phyloP scores from a whole-genome alignment of 2,888 invertebrate species.

The Clistopyga incitator region DNA sequence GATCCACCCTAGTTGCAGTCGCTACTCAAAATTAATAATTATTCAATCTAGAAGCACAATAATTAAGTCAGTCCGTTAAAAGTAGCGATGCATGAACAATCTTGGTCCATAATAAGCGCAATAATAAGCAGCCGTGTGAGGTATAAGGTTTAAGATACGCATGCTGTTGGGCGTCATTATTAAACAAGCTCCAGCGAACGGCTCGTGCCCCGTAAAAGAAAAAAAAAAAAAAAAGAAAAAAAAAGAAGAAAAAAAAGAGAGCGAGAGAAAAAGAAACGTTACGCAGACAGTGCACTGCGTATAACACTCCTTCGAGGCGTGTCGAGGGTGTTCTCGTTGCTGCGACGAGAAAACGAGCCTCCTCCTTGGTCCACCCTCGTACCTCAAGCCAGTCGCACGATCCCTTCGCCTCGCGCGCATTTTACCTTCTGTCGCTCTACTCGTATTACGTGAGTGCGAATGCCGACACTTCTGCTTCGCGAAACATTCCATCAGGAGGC shows the following conservation, averaged over 20 bases:
- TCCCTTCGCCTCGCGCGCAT: constrained; percentile 24
- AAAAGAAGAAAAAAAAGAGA: constrained; percentile 3
- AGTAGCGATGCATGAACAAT: constrained; percentile 34
- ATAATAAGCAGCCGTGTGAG: constrained; percentile 60
- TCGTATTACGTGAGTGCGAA: constrained; percentile 76
- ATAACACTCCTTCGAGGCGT: constrained; percentile 62
- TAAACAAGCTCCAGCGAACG: constrained; percentile 60
- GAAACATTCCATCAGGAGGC: constrained; percentile 69
- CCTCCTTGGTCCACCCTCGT: constrained; percentile 28
- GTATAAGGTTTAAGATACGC: constrained; percentile 46
- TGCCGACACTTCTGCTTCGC: constrained; percentile 80
- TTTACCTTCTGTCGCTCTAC: constrained; percentile 16
- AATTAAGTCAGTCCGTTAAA: constrained; percentile 22
- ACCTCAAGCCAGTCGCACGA: constrained; percentile 18
- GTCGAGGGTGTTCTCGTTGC: constrained; percentile 54
- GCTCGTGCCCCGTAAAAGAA: constrained; percentile 31
- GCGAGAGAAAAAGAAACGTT: constrained; percentile 1
- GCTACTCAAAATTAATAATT: constrained; percentile 60
- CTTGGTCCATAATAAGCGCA: constrained; percentile 52
- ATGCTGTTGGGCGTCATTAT: constrained; percentile 60
- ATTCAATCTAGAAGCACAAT: constrained; percentile 49
- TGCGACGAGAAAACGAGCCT: constrained; percentile 54
- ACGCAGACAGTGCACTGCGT: constrained; percentile 21
- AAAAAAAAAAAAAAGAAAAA: constrained; percentile 20
- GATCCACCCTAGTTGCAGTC: background rate